phyloP scores from a whole-genome alignment of 2,113 vertebrate species.

The Nothobranchius furzeri region DNA sequence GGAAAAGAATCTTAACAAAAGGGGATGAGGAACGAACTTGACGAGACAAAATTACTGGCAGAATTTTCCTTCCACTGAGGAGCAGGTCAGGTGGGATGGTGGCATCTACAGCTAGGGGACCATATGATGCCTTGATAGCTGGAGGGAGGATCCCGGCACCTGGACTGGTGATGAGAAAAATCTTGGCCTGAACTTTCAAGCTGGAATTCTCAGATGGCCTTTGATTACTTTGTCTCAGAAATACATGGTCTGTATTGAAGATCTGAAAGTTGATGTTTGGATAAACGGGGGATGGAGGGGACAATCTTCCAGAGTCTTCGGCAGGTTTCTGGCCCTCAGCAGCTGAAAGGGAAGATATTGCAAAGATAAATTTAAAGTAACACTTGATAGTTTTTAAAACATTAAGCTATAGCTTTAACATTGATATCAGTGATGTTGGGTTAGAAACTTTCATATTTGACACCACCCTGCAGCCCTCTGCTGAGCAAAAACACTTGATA shows the following conservation, averaged over 20 bases:
- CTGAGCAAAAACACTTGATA: too few species aligned
- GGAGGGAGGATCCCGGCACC: constrained; percentile 69
- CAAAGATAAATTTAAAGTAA: constrained; percentile 1
- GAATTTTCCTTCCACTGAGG: constrained; percentile 79
- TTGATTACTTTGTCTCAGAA: constrained; percentile 84
- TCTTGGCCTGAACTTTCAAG: constrained; percentile 81
- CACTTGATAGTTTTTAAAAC: too few species aligned
- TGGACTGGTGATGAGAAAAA: constrained; percentile 84
- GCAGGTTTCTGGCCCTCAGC: constrained; percentile 78
- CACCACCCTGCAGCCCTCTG: too few species aligned
- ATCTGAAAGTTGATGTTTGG: constrained; percentile 84
- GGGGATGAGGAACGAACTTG: constrained; percentile 84
- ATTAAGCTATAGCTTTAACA: too few species aligned
- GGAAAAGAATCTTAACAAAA: constrained; percentile 86
- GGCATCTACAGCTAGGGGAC: constrained; percentile 83
- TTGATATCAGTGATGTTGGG: too few species aligned
- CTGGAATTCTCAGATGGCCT: constrained; percentile 84
- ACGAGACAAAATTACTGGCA: constrained; percentile 79
- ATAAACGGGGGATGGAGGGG: constrained; percentile 80
- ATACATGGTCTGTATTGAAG: constrained; percentile 83
- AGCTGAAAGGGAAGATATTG: constrained; percentile 53
- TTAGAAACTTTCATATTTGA: too few species aligned
- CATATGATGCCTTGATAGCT: constrained; percentile 84
- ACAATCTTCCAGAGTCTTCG: constrained; percentile 76
- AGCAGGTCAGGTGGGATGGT: constrained; percentile 82